Conservation (phyloP, 2,888 invertebrate species). For the Lasioglossum leucozonium region DNA sequence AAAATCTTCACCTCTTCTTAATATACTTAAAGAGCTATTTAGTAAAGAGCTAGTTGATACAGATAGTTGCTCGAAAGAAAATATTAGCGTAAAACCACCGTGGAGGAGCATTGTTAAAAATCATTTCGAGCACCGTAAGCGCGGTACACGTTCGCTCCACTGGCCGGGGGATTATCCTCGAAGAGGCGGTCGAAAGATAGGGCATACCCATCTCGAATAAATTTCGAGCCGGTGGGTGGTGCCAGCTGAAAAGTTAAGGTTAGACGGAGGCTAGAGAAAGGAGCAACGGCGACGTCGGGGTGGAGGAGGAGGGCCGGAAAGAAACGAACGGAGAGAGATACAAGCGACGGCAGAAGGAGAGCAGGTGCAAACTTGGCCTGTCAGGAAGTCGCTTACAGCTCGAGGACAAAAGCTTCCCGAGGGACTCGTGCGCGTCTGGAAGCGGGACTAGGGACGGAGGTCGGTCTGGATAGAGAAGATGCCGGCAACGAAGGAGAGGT, state of each 20-base stretch:
- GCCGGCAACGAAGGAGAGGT: conserved; percentile 64
- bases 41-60: no score
- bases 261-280: conserved; percentile 62
- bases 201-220: conserved; percentile 75
- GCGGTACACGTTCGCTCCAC: conserved; percentile 55
- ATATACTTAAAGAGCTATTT: no score
- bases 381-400: conserved; percentile 84
- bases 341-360: conserved; percentile 75
- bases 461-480: conserved; percentile 66
- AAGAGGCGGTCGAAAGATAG: conserved; percentile 45
- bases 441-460: conserved; percentile 69
- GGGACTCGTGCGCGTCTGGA: conserved; percentile 80
- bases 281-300: conserved; percentile 29
- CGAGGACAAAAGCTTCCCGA: conserved; percentile 84
- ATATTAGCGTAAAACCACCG: not conserved
- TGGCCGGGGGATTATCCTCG: conserved; percentile 72
- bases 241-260: conserved; percentile 72
- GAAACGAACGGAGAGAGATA: conserved; percentile 53
- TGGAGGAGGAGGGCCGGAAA: conserved; percentile 24
- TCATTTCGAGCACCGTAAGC: conserved; percentile 61
- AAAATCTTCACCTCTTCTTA: no score
- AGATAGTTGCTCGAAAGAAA: conserved; percentile 61
- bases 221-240: conserved; percentile 74
- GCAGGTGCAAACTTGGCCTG: conserved; percentile 84
- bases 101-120: conserved; percentile 61